These are phyloP conservation scores for Centropus unirufus DNA, from an alignment of 2,113 vertebrate genomes.

Conservation along the genomic window DNA sequence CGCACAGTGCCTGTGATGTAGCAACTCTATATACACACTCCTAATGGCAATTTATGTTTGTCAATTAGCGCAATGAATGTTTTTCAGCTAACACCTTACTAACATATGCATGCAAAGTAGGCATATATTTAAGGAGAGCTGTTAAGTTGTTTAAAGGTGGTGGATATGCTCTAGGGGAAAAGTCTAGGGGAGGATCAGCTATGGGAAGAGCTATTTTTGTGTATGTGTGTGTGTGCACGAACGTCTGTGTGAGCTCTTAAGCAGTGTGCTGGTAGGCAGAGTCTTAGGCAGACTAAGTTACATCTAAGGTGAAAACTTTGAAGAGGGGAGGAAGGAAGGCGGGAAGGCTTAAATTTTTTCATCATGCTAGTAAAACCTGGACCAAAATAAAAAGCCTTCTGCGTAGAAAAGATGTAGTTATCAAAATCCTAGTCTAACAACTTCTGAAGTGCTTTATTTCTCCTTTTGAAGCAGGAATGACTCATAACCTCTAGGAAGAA, in stretches of 20 bases:
- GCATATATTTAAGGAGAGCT: not conserved
- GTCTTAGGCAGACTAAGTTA: too few species aligned
- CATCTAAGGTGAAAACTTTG: too few species aligned
- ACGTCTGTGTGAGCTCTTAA: too few species aligned
- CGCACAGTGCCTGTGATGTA: not conserved
- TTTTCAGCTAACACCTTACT: not conserved
- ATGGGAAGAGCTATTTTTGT: too few species aligned
- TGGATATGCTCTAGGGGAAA: too few species aligned
- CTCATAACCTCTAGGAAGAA: not conserved
- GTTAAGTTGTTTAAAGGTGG: not conserved
- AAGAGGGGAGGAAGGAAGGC: too few species aligned
- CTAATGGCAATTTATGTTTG: not conserved
- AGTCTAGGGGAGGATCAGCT: too few species aligned
- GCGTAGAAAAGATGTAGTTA: not conserved
- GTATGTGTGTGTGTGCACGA: too few species aligned
- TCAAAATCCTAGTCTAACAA: not conserved
- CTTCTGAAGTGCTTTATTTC: not conserved
- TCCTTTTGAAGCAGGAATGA: not conserved
- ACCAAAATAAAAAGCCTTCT: not conserved
- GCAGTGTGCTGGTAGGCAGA: too few species aligned
- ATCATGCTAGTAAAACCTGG: too few species aligned
- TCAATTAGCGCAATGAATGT: not conserved
- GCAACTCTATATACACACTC: not conserved
- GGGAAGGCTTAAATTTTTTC: too few species aligned
- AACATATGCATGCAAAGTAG: not conserved